phyloP scores from a whole-genome alignment of 2,113 vertebrate species.

The Hemicordylus capensis region DNA sequence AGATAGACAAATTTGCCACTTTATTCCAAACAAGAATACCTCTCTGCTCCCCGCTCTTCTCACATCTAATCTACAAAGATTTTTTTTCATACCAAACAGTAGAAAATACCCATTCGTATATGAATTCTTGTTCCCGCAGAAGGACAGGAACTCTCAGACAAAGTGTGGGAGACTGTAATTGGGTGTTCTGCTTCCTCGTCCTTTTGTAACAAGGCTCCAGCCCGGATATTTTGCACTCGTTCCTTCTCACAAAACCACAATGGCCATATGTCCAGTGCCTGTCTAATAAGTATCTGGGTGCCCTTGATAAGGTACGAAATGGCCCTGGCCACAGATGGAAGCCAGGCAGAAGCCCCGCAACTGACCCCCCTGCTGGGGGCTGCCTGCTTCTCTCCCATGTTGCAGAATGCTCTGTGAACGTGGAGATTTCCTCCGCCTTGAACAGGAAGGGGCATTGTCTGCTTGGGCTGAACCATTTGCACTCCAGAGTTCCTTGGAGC shows the following conservation, averaged over 20 bases:
- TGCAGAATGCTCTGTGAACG: neutral
- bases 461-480: too few relatives aligned
- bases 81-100: neutral
- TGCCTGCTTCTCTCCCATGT: neutral
- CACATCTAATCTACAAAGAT: neutral
- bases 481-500: too few relatives aligned
- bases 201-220: fast-evolving
- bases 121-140: neutral
- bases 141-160: too few relatives aligned
- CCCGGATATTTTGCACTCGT: neutral
- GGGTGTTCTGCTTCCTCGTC: neutral
- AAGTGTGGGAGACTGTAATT: neutral
- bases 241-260: neutral
- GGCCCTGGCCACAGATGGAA: neutral
- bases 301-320: too few relatives aligned
- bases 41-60: neutral
- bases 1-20: too few relatives aligned
- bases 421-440: neutral
- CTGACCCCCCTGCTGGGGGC: too few relatives aligned
- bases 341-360: too few relatives aligned
- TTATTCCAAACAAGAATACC: neutral
- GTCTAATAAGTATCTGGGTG: too few relatives aligned
- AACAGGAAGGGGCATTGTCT: neutral
- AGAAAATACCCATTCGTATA: neutral
- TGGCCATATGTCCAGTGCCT: too few relatives aligned